phyloP scores from a whole-genome alignment of 2,888 invertebrate species.

The Drosophila infuscata region DNA sequence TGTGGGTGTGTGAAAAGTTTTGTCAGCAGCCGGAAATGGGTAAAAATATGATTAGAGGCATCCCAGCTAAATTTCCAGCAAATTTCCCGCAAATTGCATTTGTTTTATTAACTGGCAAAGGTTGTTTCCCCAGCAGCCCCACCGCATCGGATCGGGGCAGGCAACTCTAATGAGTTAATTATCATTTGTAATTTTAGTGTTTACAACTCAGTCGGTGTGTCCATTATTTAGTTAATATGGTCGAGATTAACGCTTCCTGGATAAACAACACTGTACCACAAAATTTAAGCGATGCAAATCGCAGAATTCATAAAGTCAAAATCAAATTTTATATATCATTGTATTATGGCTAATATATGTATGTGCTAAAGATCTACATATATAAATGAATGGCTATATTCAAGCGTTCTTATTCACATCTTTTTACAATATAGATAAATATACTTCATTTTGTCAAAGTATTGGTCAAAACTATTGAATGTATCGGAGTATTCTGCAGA shows the following conservation, averaged over 20 bases:
- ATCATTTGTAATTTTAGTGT: constrained; percentile 38
- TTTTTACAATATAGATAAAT: background rate
- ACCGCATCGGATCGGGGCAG: constrained; percentile 1
- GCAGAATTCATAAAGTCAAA: background rate
- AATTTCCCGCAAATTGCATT: constrained; percentile 58
- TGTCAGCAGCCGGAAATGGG: constrained; percentile 64
- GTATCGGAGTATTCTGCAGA: background rate
- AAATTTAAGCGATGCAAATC: background rate
- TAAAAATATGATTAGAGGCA: constrained; percentile 49
- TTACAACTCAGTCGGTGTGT: constrained; percentile 7
- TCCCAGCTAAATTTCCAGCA: constrained; percentile 30
- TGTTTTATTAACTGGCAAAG: constrained; percentile 52
- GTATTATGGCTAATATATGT: background rate
- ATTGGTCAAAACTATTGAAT: too few relatives aligned
- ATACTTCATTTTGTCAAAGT: background rate
- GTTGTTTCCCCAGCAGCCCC: constrained; percentile 23
- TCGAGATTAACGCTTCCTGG: background rate
- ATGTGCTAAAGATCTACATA: background rate
- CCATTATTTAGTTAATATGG: constrained; percentile 24
- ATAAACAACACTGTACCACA: background rate
- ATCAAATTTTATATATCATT: background rate
- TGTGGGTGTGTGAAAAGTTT: constrained; percentile 68
- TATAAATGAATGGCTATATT: background rate
- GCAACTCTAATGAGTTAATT: constrained; percentile 48
- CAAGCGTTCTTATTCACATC: background rate